Evolutionary conservation across 2,888 invertebrate genomes (phyloP).

Genomic region (Balanococcus diminutus): DNA sequence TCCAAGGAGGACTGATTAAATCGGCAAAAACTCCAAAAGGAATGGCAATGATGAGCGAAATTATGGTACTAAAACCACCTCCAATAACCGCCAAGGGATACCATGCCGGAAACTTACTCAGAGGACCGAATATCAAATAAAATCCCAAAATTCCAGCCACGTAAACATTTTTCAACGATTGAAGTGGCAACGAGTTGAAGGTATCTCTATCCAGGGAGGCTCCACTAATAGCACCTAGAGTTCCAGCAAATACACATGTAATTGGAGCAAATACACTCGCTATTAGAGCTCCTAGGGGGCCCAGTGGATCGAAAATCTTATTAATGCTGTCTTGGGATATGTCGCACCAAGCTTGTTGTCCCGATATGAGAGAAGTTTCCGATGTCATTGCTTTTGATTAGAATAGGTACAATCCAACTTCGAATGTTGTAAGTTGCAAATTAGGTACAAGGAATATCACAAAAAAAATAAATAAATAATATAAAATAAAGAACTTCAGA

Average conservation of each 20-base stretch:
- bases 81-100: not conserved
- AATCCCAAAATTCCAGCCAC: not conserved
- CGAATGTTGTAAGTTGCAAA: too few relatives aligned
- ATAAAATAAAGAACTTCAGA: too few relatives aligned
- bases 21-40: not conserved
- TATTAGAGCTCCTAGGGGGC: not conserved
- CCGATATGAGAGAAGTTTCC: too few relatives aligned
- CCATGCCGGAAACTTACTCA: not conserved
- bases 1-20: not conserved
- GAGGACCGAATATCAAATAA: not conserved
- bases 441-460: too few relatives aligned
- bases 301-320: not conserved
- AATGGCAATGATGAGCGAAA: not conserved
- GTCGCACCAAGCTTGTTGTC: not conserved
- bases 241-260: not conserved
- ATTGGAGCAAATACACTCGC: not conserved
- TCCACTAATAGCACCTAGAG: not conserved
- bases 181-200: not conserved
- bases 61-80: not conserved
- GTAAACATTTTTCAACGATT: not conserved
- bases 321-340: not conserved
- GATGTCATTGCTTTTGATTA: too few relatives aligned
- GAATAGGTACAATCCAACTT: too few relatives aligned
- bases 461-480: too few relatives aligned
- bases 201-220: not conserved